These are phyloP conservation scores for Poeciliopsis presidionis DNA, from an alignment of 2,797 vertebrate genomes.

Conservation along the genomic window DNA sequence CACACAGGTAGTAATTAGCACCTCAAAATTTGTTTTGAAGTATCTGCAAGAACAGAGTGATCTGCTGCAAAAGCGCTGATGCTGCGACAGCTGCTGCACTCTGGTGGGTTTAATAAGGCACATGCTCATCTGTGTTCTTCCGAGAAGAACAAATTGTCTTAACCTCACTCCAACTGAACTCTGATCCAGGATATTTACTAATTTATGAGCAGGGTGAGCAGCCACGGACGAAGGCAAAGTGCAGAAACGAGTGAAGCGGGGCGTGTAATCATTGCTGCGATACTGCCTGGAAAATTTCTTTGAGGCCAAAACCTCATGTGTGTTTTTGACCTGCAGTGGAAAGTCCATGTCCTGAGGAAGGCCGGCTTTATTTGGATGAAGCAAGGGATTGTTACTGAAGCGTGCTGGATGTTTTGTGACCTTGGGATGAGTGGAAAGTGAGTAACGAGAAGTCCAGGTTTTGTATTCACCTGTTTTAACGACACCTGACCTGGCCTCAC, in stretches of 20 bases:
- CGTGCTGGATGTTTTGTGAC: constrained; percentile 23
- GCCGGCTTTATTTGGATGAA: constrained; percentile 60
- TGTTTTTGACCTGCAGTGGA: constrained; percentile 7
- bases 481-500: neutral
- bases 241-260: neutral
- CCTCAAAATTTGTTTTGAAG: constrained; percentile 7
- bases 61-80: constrained; percentile 12
- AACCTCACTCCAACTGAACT: neutral
- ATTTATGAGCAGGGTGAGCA: constrained; percentile 6
- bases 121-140: neutral
- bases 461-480: neutral
- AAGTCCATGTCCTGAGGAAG: constrained; percentile 29
- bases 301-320: constrained; percentile 1
- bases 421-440: constrained; percentile 37
- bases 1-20: neutral
- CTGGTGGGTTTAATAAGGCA: constrained; percentile 7
- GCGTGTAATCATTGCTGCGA: constrained; percentile 30
- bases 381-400: constrained; percentile 20
- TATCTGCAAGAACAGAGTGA: constrained; percentile 25
- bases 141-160: constrained; percentile 21
- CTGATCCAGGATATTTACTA: neutral
- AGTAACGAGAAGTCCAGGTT: constrained; percentile 13
- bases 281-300: neutral
- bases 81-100: neutral
- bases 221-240: constrained; percentile 4